Evolutionary conservation across 2,113 vertebrate genomes (phyloP).

Genomic region (Eurystomus gularis): DNA sequence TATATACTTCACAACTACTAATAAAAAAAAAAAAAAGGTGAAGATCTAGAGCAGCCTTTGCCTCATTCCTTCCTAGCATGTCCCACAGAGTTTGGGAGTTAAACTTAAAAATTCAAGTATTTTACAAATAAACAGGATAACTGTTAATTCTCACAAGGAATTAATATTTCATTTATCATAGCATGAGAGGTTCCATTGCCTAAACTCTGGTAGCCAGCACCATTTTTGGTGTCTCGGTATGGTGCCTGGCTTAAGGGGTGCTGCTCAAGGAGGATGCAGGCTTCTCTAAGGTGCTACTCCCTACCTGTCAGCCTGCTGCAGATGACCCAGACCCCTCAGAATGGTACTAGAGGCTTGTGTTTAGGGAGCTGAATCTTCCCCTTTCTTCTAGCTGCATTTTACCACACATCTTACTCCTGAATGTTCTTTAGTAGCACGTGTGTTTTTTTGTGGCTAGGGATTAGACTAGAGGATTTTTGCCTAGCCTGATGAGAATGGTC

Average conservation of each 20-base stretch:
- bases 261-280: not conserved
- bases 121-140: not conserved
- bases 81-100: not conserved
- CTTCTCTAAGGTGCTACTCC: not conserved
- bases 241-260: not conserved
- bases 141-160: not conserved
- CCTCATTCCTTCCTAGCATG: not conserved
- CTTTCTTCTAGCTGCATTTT: not conserved
- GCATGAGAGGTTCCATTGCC: not conserved
- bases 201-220: not conserved
- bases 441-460: not conserved
- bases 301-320: not conserved
- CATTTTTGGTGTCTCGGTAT: not conserved
- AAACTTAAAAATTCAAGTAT: not conserved
- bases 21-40: not conserved
- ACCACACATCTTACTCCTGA: not conserved
- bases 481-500: not conserved
- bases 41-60: not conserved
- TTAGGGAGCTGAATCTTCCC: not conserved
- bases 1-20: not conserved
- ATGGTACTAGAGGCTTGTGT: not conserved
- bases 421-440: not conserved
- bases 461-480: not conserved
- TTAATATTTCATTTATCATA: not conserved
- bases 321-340: not conserved